A percentile compares a stretch with the other conserved stretches of the same genome.
phyloP scores from a whole-genome alignment of 23 tunicate species.

The Aplidium turbinatum region DNA sequence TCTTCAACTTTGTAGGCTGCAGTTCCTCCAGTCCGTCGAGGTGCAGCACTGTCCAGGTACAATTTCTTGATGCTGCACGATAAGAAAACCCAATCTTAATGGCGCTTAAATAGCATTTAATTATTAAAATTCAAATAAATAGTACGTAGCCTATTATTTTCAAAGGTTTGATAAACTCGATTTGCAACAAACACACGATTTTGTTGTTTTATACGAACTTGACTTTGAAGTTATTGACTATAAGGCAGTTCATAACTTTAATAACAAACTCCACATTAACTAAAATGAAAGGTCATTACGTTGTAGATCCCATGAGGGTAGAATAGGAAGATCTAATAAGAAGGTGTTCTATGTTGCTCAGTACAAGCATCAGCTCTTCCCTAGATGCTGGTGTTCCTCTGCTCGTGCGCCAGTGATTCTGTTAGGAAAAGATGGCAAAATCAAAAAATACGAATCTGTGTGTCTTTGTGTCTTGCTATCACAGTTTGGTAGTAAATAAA shows the following conservation, averaged over 20 bases:
- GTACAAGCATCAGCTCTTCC: constrained; percentile 69
- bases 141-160: too few relatives aligned
- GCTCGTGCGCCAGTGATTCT: constrained; percentile 37
- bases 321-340: constrained; percentile 78
- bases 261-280: too few relatives aligned
- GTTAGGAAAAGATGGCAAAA: neutral
- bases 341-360: constrained; percentile 53
- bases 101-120: too few relatives aligned
- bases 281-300: constrained; percentile 21
- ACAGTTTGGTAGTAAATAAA: neutral
- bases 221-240: too few relatives aligned
- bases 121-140: too few relatives aligned
- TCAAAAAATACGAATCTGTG: neutral
- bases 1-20: constrained; percentile 65
- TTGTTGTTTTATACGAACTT: too few relatives aligned
- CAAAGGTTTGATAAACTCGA: too few relatives aligned
- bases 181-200: too few relatives aligned
- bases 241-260: too few relatives aligned
- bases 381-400: constrained; percentile 73
- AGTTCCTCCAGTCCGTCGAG: constrained; percentile 34
- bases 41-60: constrained; percentile 47
- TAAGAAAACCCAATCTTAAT: neutral
- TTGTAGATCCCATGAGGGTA: constrained; percentile 25
- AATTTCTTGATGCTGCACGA: constrained; percentile 52
- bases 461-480: neutral